Conservation (phyloP, 2,113 vertebrate genomes). For the Psettodes erumei region DNA sequence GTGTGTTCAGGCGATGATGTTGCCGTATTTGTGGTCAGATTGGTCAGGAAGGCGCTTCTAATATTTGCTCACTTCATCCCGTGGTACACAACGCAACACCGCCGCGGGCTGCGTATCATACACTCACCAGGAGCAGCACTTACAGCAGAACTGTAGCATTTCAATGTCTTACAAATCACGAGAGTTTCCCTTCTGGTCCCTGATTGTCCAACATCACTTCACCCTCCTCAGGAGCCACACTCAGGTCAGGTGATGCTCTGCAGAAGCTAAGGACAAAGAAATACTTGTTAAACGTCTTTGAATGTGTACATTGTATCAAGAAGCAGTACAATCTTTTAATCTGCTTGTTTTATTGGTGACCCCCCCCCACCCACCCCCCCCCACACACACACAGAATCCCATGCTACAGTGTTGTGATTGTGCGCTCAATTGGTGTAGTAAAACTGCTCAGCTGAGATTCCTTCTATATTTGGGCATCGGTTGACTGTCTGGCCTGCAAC, state of each 20-base stretch:
- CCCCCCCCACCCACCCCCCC: too few relatives aligned
- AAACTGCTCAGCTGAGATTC: background rate
- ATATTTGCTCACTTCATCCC: background rate
- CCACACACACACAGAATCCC: too few relatives aligned
- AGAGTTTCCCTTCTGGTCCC: too few relatives aligned
- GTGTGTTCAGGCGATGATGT: background rate
- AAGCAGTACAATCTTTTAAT: background rate
- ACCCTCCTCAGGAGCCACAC: background rate
- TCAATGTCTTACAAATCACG: too few relatives aligned
- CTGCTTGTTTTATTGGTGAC: background rate
- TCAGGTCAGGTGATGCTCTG: slow-evolving; percentile 9
- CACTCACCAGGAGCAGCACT: background rate
- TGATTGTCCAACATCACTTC: too few relatives aligned
- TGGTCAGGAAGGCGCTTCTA: background rate
- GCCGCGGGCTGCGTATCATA: background rate
- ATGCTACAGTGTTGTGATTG: background rate
- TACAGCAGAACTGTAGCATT: background rate
- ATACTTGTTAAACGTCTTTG: background rate
- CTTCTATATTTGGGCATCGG: background rate
- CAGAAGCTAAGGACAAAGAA: background rate
- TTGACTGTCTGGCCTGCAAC: background rate
- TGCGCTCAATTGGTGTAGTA: background rate
- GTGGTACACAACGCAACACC: background rate
- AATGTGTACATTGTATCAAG: background rate
- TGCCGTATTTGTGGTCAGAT: too few relatives aligned